Base-by-base conservation (phyloP, 2,888 invertebrate genomes). In the Gnatocerus cornutus region DNA sequence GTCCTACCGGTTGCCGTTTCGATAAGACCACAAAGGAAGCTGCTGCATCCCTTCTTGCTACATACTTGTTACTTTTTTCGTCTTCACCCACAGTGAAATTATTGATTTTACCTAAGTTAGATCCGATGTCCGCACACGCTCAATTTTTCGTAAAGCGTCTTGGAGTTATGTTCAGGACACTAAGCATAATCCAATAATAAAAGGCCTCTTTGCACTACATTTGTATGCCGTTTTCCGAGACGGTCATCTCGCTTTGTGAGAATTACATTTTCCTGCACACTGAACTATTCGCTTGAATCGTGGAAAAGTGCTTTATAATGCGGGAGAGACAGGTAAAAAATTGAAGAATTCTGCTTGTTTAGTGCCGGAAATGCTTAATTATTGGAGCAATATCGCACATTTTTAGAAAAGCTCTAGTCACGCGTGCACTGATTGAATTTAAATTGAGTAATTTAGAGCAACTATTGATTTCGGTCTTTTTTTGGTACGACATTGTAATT, bases 21-120 rank as follows among this genome's bases (percentile, higher is more conserved):
- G 75, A 73, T 73, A 72, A 71, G 67, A 65, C 68, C 71, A 65
- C 68, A 72, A 73, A 73, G 71, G 65, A 71, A 72, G 67, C 68
- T 71, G 69, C 69, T 64, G 65, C 71, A 64, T 72, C 69, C 46
- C 46, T 39, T 21, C 63, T 13, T 55, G 73, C 53, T 45, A 56
- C 50, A 68, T 46, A 64, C 64, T 64, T 52, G 69, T 58, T 69
- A 64, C 58, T 58, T 56, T 46, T 62, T 66, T 66, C 52, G 37
- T 43, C 30, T 55, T 52, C 55, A 16, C 10, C 43, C 21, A 41
- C 41, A 27, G 43, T 45, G 48, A 66, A 70, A 70, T 62, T 61
- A 62, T 61, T 50, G 66, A 70, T 70, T 66, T 58, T 50, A 16
- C 37, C 29, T 9, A 63, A 50, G 41, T 48, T 29, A 6, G 50